phyloP scores from a whole-genome alignment of 1,140 invertebrate species.

The Bombus picipes region DNA sequence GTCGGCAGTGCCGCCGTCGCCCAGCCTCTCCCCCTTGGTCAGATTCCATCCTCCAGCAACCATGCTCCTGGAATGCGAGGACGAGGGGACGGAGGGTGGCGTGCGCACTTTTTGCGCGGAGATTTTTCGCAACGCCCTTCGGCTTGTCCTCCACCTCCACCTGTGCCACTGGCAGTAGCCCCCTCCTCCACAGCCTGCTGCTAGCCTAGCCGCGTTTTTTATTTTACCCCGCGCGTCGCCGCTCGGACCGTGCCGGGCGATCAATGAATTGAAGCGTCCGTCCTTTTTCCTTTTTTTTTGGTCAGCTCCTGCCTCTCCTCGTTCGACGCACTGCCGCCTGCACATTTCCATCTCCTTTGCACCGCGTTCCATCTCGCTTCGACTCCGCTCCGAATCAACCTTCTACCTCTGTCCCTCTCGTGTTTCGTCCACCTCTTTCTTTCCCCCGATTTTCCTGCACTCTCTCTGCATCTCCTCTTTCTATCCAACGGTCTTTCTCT shows the following conservation, averaged over 20 bases:
- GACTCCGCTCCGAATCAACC: constrained; percentile 35
- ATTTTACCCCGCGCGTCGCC: constrained; percentile 77
- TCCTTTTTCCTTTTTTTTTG: constrained; percentile 78
- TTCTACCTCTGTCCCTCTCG: constrained; percentile 53
- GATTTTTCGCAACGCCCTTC: constrained; percentile 78
- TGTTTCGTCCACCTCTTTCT: constrained; percentile 64
- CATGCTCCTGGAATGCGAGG: constrained; percentile 33
- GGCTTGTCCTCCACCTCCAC: constrained; percentile 67
- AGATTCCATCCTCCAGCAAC: constrained; percentile 28
- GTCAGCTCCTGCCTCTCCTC: constrained; percentile 77
- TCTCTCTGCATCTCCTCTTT: constrained; percentile 54
- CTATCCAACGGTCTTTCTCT: constrained; percentile 66
- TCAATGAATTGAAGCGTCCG: constrained; percentile 83
- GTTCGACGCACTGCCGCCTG: constrained; percentile 73
- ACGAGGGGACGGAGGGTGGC: constrained; percentile 27
- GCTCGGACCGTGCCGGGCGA: constrained; percentile 79
- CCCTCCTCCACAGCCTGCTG: constrained; percentile 48
- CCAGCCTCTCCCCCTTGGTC: background rate
- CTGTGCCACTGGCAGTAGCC: constrained; percentile 51
- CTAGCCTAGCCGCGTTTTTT: constrained; percentile 73
- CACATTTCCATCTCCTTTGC: constrained; percentile 67
- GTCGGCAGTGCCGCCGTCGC: background rate
- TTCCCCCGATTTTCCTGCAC: constrained; percentile 53
- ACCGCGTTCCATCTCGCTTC: constrained; percentile 52
- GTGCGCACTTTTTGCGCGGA: constrained; percentile 71